phyloP scores from a whole-genome alignment of 2,888 invertebrate species.

The Caenorhabditis imperialis region DNA sequence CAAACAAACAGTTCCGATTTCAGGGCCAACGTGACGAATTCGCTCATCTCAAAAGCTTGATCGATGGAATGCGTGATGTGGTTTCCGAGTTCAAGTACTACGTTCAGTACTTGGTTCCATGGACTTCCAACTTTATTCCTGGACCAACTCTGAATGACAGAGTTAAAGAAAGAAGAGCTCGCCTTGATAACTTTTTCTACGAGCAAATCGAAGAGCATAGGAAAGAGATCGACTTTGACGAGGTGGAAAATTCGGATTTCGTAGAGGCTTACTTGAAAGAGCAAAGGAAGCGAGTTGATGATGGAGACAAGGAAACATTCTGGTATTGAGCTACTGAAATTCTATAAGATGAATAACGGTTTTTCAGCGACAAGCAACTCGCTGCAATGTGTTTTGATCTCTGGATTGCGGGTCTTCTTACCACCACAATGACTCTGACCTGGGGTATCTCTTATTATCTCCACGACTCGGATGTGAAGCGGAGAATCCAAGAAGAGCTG shows the following conservation, averaged over 20 bases:
- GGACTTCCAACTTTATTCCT: conserved; percentile 9
- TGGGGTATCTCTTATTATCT: conserved; percentile 58
- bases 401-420: conserved; percentile 59
- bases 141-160: background rate
- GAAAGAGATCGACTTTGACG: conserved; percentile 8
- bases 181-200: conserved; percentile 1
- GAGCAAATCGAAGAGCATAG: conserved; percentile 16
- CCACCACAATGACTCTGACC: conserved; percentile 57
- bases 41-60: conserved; percentile 1
- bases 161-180: background rate
- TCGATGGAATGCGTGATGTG: conserved; percentile 8
- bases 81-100: conserved; percentile 5
- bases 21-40: conserved; percentile 10
- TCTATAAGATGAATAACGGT: too few relatives aligned
- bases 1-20: background rate
- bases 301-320: conserved; percentile 32
- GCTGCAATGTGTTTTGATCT: conserved; percentile 55
- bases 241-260: conserved; percentile 7
- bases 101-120: conserved; percentile 11
- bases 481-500: conserved; percentile 57
- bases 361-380: conserved; percentile 35
- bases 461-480: conserved; percentile 44
- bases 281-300: conserved; percentile 27
- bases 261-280: conserved; percentile 22
- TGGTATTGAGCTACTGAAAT: too few relatives aligned